Percentiles rank a stretch among this genome's conserved stretches.
Conservation (phyloP, 2,888 invertebrate genomes). For the Pilophorus perplexus region DNA sequence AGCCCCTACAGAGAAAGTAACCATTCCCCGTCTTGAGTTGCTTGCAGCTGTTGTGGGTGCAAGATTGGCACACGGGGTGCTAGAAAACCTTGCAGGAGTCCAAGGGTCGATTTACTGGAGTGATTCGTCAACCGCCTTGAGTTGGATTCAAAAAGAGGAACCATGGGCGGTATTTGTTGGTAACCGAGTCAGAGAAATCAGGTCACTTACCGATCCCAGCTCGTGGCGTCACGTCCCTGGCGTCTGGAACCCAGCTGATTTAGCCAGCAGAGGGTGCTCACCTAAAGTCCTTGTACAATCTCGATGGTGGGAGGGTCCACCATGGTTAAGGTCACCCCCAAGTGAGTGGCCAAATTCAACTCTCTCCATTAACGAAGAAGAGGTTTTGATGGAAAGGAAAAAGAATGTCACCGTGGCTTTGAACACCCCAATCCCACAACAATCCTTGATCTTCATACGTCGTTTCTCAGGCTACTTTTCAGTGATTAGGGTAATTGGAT, state of each 20-base stretch:
- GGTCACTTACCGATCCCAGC: slow-evolving; percentile 38
- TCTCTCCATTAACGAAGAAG: neutral
- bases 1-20: slow-evolving; percentile 42
- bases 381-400: slow-evolving; percentile 25
- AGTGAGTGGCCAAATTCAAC: slow-evolving; percentile 48
- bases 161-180: slow-evolving; percentile 49
- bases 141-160: slow-evolving; percentile 49
- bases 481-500: neutral
- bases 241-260: slow-evolving; percentile 50
- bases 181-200: slow-evolving; percentile 50
- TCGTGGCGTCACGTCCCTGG: slow-evolving; percentile 50
- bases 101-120: slow-evolving; percentile 48
- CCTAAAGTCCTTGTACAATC: too few relatives aligned
- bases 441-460: neutral
- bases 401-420: slow-evolving; percentile 9
- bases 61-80: slow-evolving; percentile 44
- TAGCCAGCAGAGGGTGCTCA: too few relatives aligned
- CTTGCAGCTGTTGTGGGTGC: slow-evolving; percentile 49
- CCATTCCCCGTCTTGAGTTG: slow-evolving; percentile 50
- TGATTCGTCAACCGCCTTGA: slow-evolving; percentile 49
- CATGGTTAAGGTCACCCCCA: slow-evolving; percentile 47
- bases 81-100: neutral
- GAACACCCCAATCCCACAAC: neutral
- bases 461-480: neutral
- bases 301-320: slow-evolving; percentile 51